These are phyloP conservation scores for Hyperoplus immaculatus DNA, from an alignment of 2,797 vertebrate species.

Conservation along the genomic window DNA sequence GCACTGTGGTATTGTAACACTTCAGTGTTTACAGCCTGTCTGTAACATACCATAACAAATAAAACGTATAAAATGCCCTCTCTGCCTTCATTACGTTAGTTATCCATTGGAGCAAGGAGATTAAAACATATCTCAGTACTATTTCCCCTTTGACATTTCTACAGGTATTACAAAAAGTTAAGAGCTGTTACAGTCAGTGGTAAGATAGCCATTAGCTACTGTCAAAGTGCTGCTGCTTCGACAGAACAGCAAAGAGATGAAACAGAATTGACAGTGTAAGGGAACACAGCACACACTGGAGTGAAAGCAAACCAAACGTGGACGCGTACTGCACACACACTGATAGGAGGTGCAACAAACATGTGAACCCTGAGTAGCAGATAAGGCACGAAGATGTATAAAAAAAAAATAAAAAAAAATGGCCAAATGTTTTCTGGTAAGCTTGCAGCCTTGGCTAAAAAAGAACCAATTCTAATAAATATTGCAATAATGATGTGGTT, in stretches of 20 bases:
- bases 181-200: conserved; percentile 31
- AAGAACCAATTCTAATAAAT: conserved; percentile 40
- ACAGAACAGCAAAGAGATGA: conserved; percentile 27
- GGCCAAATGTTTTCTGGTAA: background rate
- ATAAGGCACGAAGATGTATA: background rate
- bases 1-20: conserved; percentile 69
- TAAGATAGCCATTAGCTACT: conserved; percentile 49
- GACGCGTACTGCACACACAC: conserved; percentile 1
- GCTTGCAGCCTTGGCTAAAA: conserved; percentile 2
- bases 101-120: conserved; percentile 56
- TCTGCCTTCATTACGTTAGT: conserved; percentile 49
- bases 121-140: conserved; percentile 50
- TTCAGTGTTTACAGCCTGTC: background rate
- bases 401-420: no score
- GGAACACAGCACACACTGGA: background rate
- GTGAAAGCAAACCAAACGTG: conserved; percentile 32
- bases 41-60: conserved; percentile 21
- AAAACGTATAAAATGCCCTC: conserved; percentile 36
- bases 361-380: conserved; percentile 8
- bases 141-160: conserved; percentile 58
- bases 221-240: conserved; percentile 26
- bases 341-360: conserved; percentile 23
- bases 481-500: conserved; percentile 49
- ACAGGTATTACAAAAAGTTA: conserved; percentile 54
- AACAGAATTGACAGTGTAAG: conserved; percentile 3